Conservation (phyloP, 2,888 invertebrate species). For the Eucera pruinosa region DNA sequence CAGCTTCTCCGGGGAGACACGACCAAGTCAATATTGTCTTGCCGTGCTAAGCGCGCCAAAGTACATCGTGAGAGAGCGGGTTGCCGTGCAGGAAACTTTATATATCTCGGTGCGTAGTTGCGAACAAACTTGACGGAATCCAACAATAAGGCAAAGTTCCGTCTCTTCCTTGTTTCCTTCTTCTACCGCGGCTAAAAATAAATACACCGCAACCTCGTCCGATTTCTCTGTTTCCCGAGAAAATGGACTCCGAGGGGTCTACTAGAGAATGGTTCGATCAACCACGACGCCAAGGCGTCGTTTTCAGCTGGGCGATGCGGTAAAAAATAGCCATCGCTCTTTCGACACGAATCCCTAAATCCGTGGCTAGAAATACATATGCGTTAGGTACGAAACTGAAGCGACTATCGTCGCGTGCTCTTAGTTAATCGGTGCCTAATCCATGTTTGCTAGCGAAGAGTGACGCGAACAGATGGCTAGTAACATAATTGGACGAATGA, state of each 20-base stretch:
- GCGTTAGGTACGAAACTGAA: neutral
- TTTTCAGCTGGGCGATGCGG: neutral
- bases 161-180: constrained; percentile 48
- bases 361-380: constrained; percentile 9
- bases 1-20: constrained; percentile 52
- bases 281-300: neutral
- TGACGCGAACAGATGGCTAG: no score
- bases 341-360: neutral
- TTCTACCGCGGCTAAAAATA: constrained; percentile 47
- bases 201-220: constrained; percentile 29
- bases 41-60: constrained; percentile 63
- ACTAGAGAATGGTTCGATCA: constrained; percentile 11
- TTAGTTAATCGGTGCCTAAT: no score
- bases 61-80: constrained; percentile 40
- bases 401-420: no score
- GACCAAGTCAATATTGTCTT: constrained; percentile 68
- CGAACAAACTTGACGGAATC: constrained; percentile 55
- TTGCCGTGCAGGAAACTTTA: constrained; percentile 57
- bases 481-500: no score
- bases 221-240: neutral
- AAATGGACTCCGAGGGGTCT: neutral
- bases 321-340: constrained; percentile 13
- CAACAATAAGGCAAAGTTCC: constrained; percentile 57
- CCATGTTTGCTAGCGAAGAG: no score
- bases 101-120: constrained; percentile 64